Percentiles rank a stretch among this genome's conserved stretches.
phyloP scores from a whole-genome alignment of 1,140 invertebrate species.

The Proales similis region DNA sequence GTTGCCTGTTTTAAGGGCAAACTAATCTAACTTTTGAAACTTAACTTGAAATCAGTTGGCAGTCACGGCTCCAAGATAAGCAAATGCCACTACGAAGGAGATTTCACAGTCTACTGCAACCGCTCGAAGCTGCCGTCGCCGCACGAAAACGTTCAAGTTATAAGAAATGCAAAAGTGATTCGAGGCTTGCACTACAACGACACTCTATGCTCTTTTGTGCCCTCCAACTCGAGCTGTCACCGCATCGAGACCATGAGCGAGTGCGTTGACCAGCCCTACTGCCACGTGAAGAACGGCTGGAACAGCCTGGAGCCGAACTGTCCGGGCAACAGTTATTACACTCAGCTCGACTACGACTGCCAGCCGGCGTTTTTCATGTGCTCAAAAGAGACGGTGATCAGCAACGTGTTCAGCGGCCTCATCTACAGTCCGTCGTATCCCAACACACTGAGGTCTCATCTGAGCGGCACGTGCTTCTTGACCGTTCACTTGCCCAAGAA shows the following conservation, averaged over 20 bases:
- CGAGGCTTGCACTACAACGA: conserved; percentile 33
- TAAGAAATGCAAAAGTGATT: conserved; percentile 36
- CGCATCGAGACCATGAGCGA: neutral
- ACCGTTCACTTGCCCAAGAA: conserved; percentile 33
- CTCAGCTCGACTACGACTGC: conserved; percentile 34
- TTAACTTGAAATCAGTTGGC: neutral
- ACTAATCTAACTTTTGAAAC: no score
- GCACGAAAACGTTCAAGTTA: neutral
- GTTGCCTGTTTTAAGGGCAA: no score
- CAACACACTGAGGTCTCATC: neutral
- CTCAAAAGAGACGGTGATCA: neutral
- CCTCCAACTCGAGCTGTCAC: conserved; percentile 8
- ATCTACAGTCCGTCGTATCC: conserved; percentile 35
- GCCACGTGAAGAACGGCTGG: conserved; percentile 33
- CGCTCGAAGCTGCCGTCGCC: conserved; percentile 19
- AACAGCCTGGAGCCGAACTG: conserved; percentile 32
- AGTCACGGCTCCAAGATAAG: conserved; percentile 9
- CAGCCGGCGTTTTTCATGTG: conserved; percentile 35
- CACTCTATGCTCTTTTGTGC: conserved; percentile 29
- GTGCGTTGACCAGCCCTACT: conserved; percentile 23
- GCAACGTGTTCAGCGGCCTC: conserved; percentile 14
- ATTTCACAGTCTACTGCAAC: conserved; percentile 26
- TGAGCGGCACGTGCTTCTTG: conserved; percentile 12
- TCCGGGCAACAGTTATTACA: conserved; percentile 33
- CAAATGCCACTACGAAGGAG: conserved; percentile 29